Evolutionary conservation across 2,888 invertebrate species (phyloP), one percentile per base, ranked within the genome.

Genomic region (Amphipoea oculea): DNA sequence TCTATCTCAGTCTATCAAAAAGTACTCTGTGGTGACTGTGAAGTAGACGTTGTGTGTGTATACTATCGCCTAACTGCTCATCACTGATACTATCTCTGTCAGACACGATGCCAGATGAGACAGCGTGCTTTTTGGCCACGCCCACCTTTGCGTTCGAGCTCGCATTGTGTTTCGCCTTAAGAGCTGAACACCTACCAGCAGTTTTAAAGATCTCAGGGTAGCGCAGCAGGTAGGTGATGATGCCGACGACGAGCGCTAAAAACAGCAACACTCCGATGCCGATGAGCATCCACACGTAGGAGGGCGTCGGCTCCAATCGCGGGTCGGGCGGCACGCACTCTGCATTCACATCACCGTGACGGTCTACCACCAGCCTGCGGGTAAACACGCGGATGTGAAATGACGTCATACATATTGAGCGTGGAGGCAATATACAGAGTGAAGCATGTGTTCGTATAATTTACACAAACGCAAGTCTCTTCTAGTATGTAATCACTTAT

Each of bases 131-230:
- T n/a, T n/a, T n/a, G n/a, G n/a, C n/a, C n/a, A n/a, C n/a, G n/a
- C n/a, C n/a, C n/a, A n/a, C n/a, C n/a, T n/a, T n/a, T n/a, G n/a
- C n/a, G n/a, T n/a, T n/a, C n/a, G n/a, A n/a, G n/a, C n/a, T n/a
- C n/a, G n/a, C n/a, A n/a, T n/a, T n/a, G n/a, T n/a, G n/a, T n/a
- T n/a, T n/a, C n/a, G n/a, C n/a, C n/a, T n/a, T n/a, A n/a, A 69
- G 17, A 12, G 9, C 23, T 74, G 29, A 23, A 40, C 9, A 78
- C 76, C 63, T 78, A 84, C 95, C 93, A 36, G 92, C 90, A 45
- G 93, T 91, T 82, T 94, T 94, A 73, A 95, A 91, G 65, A 92
- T 92, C 4, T 89, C 91, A n/a, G 87, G 88, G 82, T 93, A 90
- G 68, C 92, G 90, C 51, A 93, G 89, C 45, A 93, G 83, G 82